Evolutionary conservation across 2,888 invertebrate genomes (phyloP).

Genomic region (Dermolepida albohirtum): DNA sequence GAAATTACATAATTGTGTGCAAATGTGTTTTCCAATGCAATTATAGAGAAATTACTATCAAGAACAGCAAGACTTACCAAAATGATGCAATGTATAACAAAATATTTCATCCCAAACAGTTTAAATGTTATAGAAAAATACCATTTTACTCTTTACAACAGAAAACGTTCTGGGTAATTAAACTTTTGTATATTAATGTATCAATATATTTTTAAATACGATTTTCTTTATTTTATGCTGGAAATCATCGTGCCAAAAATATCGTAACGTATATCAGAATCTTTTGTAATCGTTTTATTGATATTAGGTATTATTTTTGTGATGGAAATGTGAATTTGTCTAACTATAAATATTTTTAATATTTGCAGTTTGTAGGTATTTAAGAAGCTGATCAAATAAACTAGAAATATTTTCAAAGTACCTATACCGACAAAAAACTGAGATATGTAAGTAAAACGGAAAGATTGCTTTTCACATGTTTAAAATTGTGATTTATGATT

Average conservation of each 20-base stretch:
- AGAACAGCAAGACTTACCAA: too few relatives aligned
- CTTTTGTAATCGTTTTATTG: slow-evolving; percentile 18
- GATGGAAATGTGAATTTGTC: slow-evolving; percentile 38
- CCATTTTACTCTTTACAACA: too few relatives aligned
- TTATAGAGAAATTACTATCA: too few relatives aligned
- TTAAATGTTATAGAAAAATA: too few relatives aligned
- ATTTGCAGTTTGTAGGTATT: slow-evolving; percentile 47
- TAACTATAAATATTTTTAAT: slow-evolving; percentile 51
- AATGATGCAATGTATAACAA: too few relatives aligned
- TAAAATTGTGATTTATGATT: too few relatives aligned
- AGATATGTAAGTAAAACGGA: not conserved
- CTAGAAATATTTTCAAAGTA: slow-evolving; percentile 35
- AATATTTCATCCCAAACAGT: too few relatives aligned
- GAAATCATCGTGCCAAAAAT: slow-evolving; percentile 37
- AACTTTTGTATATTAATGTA: too few relatives aligned
- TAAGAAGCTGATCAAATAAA: slow-evolving; percentile 22
- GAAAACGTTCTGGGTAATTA: too few relatives aligned
- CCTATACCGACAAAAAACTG: not conserved
- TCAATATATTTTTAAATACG: not conserved
- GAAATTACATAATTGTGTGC: too few relatives aligned
- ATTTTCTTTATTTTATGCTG: slow-evolving; percentile 12
- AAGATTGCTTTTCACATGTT: too few relatives aligned
- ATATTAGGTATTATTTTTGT: slow-evolving; percentile 33
- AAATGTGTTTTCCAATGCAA: too few relatives aligned
- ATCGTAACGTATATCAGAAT: slow-evolving; percentile 36